These are phyloP conservation scores for Centrocercus urophasianus DNA, from an alignment of 2,113 vertebrate species.

Conservation along the genomic window DNA sequence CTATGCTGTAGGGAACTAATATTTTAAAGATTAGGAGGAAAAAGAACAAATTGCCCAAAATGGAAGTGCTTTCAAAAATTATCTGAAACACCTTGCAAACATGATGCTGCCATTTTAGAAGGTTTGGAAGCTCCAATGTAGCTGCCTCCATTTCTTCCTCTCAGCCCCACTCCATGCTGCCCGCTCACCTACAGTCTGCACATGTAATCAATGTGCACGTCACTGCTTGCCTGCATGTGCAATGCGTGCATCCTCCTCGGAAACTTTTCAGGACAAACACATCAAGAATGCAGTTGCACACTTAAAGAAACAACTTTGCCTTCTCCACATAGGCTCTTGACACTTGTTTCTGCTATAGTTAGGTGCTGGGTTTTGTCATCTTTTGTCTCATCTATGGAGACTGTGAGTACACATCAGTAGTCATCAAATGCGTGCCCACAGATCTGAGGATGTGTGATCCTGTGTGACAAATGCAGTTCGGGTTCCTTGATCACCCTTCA, in stretches of 20 bases:
- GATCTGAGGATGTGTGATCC: accelerated
- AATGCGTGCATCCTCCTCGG: neutral
- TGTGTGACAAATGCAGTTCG: neutral
- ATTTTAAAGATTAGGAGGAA: neutral
- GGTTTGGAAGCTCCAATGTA: neutral
- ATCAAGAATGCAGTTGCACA: slow-evolving; percentile 46
- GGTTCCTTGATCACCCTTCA: neutral
- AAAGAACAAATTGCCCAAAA: neutral
- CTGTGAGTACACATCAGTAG: neutral
- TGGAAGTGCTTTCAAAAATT: neutral
- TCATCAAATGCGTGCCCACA: neutral
- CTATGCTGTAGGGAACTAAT: neutral
- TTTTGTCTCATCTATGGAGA: neutral
- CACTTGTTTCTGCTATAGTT: neutral
- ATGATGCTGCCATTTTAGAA: neutral
- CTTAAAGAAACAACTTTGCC: slow-evolving; percentile 12
- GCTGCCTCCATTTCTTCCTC: neutral
- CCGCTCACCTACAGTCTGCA: neutral
- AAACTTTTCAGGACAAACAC: neutral
- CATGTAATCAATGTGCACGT: neutral
- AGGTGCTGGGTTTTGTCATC: neutral
- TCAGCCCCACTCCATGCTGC: accelerated
- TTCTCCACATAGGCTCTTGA: neutral
- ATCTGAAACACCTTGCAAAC: neutral
- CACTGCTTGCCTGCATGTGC: neutral